Base-by-base conservation (phyloP, 2,113 vertebrate species). In the Pelecanus crispus region DNA sequence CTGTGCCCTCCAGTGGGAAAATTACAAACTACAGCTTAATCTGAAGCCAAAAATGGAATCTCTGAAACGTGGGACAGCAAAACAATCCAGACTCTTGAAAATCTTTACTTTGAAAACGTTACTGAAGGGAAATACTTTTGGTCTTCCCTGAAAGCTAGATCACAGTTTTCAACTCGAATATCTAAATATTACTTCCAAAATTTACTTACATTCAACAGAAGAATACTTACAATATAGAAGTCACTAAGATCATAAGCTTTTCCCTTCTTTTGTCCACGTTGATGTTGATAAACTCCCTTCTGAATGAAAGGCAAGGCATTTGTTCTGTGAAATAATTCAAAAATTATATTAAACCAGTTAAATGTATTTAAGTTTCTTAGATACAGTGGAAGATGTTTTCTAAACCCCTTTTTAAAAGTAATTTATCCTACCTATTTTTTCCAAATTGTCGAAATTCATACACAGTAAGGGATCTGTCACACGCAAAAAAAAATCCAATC, bases 401-500 rank as follows among this genome's bases (percentile, higher is more conserved):
- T 65, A 70, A 77, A 83, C 38, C 8, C 6, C 20, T 92, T 75
- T 10, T 10, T 8, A 47, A 4, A 62, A 58, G 11, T 61, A 91
- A 77, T 45, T 80, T 3, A 63, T 49, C 94, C 40, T 96, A 98
- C 98, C 98, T 98, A 70, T 98, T 98, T 97, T 98, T 99, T 87
- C 98, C 98, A 97, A 99, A 99, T n/a, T 98, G 97, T 18, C 97
- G 92, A 94, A 98, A 98, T 92, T 99, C 98, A 15, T 99, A 99
- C 32, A 99, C 94, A 17, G 98, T 98, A 68, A 99, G 94, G 21
- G 98, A 99, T 49, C 81, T 92, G 75, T 99, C 98, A 78, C 96
- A 98, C 10, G 65, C 45, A 42, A 99, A 99, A 95, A 98, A 99
- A 94, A 98, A 98, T 50, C 98, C 98, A 86, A 98, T 96, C 92